phyloP scores from a whole-genome alignment of 2,113 vertebrate species.

The human (Homo sapiens) region GRCh38 chr21:46215001-46215500 shows the following conservation, averaged over 20 bases:
- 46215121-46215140: not conserved
- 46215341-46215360: not conserved
- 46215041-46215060: not conserved
- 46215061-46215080: too few relatives aligned
- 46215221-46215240: constrained; percentile 92
- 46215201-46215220: constrained; percentile 94
- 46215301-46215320: not conserved
- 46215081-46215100: not conserved
- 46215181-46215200: constrained; percentile 96
- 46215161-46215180: constrained; percentile 80
- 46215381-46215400: too few relatives aligned
- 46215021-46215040: too few relatives aligned
- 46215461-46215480: not conserved
- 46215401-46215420: not conserved
- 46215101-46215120: not conserved
- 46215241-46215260: constrained; percentile 86
- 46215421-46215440: not conserved
- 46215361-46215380: too few relatives aligned
- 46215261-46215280: constrained; percentile 88
- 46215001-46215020: not conserved
- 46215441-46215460: not conserved
- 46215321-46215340: not conserved
- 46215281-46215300: constrained; percentile 93
- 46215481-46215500: not conserved
- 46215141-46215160: not conserved